Conservation (phyloP, 2,888 invertebrate species). For the Plemyria rubiginata region DNA sequence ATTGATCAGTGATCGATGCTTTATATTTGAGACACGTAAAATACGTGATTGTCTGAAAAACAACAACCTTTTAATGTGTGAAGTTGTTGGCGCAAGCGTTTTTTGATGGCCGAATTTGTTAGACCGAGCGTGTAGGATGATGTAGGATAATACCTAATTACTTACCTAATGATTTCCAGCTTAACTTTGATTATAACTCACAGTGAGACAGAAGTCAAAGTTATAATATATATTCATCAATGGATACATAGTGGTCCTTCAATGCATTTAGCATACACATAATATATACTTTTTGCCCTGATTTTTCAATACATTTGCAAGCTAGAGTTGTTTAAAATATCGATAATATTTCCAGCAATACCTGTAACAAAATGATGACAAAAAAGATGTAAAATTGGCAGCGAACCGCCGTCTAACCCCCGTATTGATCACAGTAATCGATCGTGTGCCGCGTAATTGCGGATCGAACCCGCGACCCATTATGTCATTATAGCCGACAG, state of each 20-base stretch:
- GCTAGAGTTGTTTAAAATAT: conserved; percentile 46
- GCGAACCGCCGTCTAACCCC: conserved; percentile 82
- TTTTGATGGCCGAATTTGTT: neutral
- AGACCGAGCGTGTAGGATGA: no score
- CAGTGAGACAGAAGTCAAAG: no score
- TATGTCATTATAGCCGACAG: conserved; percentile 82
- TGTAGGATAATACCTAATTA: no score
- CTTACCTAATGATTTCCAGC: no score
- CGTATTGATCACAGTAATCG: conserved; percentile 85
- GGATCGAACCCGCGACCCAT: conserved; percentile 81
- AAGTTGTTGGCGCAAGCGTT: neutral
- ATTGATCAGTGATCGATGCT: conserved; percentile 12
- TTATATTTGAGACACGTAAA: neutral
- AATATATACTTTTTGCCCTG: no score
- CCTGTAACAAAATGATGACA: conserved; percentile 72
- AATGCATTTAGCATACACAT: no score
- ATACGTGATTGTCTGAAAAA: neutral
- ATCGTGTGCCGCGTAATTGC: conserved; percentile 85
- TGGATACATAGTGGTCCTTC: no score
- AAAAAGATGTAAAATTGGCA: conserved; percentile 81
- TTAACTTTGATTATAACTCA: no score
- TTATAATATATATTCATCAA: no score
- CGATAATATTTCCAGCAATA: conserved; percentile 70
- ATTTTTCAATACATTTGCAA: neutral
- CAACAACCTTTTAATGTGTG: neutral